These are phyloP conservation scores for Pampus argenteus DNA, from an alignment of 2,797 vertebrate genomes.

Conservation along the genomic window DNA sequence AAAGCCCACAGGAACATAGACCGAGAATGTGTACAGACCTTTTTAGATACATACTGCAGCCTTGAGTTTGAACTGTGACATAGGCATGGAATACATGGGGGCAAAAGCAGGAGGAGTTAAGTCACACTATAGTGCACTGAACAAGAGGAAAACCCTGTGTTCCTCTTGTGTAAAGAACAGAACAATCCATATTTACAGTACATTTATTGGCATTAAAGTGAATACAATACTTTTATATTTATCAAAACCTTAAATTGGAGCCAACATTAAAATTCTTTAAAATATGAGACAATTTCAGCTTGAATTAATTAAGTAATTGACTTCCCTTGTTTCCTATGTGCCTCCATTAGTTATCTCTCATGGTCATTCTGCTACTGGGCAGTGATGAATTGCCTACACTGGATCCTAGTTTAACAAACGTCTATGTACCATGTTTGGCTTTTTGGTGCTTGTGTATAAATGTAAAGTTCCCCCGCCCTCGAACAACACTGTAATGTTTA, in stretches of 20 bases:
- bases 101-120: conserved; percentile 19
- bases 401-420: conserved; percentile 64
- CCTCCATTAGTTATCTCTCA: conserved; percentile 50
- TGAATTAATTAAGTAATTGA: conserved; percentile 21
- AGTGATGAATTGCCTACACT: conserved; percentile 70
- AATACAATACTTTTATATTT: background rate
- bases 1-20: conserved; percentile 76
- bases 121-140: conserved; percentile 58
- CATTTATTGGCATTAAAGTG: conserved; percentile 25
- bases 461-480: conserved; percentile 79
- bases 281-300: conserved; percentile 20
- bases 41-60: conserved; percentile 45
- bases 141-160: background rate
- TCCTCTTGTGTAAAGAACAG: conserved; percentile 21
- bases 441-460: conserved; percentile 87
- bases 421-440: conserved; percentile 81
- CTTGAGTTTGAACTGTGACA: conserved; percentile 42
- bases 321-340: conserved; percentile 41
- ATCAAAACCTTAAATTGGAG: conserved; percentile 8
- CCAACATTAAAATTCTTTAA: background rate
- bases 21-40: conserved; percentile 71
- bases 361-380: conserved; percentile 49
- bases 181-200: conserved; percentile 32
- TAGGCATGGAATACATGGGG: conserved; percentile 24
- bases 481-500: conserved; percentile 84